These are phyloP conservation scores for Myiozetetes cayanensis DNA, from an alignment of 2,113 vertebrate genomes.

Conservation along the genomic window DNA sequence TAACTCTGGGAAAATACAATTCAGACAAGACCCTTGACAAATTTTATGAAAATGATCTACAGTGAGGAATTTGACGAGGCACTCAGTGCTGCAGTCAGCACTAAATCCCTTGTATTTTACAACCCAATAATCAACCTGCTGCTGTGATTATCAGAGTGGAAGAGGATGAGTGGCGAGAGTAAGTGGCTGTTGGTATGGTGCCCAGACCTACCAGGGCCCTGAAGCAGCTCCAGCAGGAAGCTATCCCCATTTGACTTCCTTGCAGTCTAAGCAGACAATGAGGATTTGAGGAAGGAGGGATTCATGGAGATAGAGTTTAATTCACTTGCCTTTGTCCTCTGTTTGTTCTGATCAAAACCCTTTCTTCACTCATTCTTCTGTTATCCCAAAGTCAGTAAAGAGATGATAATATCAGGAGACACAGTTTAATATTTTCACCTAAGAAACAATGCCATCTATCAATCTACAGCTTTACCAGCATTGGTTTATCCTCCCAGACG, in stretches of 20 bases:
- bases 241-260: conserved; percentile 5
- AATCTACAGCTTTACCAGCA: not conserved
- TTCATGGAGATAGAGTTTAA: not conserved
- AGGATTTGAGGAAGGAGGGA: not conserved
- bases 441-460: not conserved
- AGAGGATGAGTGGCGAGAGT: conserved; percentile 37
- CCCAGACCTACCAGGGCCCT: conserved; percentile 46
- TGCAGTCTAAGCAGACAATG: not conserved
- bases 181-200: conserved; percentile 52
- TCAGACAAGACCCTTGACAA: conserved; percentile 45
- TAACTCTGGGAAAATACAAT: conserved; percentile 50
- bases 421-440: not conserved
- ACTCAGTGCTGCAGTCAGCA: conserved; percentile 58
- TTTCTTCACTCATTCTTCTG: not conserved
- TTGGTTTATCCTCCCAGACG: not conserved
- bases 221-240: conserved; percentile 33
- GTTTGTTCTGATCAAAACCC: not conserved
- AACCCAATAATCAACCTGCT: conserved; percentile 65
- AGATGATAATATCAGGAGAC: conserved; percentile 24
- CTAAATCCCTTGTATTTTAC: conserved; percentile 61
- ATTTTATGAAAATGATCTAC: conserved; percentile 58
- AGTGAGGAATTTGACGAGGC: conserved; percentile 35
- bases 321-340: not conserved
- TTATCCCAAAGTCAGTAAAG: conserved; percentile 19
- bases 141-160: conserved; percentile 63